These are phyloP conservation scores for Rhorus exstirpatorius DNA, from an alignment of 2,888 invertebrate genomes.

Conservation along the genomic window DNA sequence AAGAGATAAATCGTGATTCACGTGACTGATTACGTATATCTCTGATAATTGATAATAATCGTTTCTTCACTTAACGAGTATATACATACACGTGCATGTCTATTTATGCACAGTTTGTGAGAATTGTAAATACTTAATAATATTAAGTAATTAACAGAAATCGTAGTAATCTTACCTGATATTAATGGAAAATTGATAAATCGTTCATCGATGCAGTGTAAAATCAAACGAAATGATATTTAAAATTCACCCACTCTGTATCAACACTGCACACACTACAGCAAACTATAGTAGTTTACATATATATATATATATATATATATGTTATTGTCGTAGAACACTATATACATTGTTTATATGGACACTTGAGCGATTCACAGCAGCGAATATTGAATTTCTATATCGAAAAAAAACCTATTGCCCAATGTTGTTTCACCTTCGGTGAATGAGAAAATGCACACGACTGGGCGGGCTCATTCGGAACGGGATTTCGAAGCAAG, in stretches of 20 bases:
- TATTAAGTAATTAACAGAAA: too few relatives aligned
- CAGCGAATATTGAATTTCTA: background rate
- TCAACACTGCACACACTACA: background rate
- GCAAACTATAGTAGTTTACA: too few relatives aligned
- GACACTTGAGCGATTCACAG: background rate
- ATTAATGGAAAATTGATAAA: background rate
- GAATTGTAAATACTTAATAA: too few relatives aligned
- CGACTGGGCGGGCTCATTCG: too few relatives aligned
- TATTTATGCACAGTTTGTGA: too few relatives aligned
- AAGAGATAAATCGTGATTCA: background rate
- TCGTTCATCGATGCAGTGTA: background rate
- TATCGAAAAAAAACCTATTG: background rate
- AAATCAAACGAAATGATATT: slow-evolving; percentile 2
- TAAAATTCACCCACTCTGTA: slow-evolving; percentile 10
- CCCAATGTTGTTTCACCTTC: background rate
- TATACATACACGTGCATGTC: too few relatives aligned
- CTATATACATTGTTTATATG: background rate
- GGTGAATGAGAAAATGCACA: background rate
- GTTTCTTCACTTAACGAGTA: background rate
- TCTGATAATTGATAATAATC: too few relatives aligned
- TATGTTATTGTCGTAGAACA: too few relatives aligned
- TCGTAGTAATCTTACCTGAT: background rate
- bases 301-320: too few relatives aligned
- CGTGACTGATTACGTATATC: too few relatives aligned
- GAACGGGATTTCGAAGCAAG: slow-evolving; percentile 1